These are phyloP conservation scores for Eptatretus burgeri DNA, from an alignment of 2,113 vertebrate genomes.

Conservation along the genomic window DNA sequence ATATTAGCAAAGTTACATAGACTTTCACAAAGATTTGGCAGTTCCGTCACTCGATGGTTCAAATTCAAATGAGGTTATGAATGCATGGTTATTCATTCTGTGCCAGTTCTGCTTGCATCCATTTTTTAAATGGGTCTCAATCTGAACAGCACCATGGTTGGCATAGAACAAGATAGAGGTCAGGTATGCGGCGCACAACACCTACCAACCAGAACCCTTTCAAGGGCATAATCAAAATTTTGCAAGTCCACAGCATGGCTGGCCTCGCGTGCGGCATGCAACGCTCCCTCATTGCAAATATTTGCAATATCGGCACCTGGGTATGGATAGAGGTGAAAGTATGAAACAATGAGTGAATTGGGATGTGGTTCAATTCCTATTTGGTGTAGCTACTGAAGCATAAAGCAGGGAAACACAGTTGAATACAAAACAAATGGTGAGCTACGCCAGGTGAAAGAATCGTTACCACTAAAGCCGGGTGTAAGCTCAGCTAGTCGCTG, in stretches of 20 bases:
- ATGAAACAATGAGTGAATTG: too few relatives aligned
- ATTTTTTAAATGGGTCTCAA: neutral
- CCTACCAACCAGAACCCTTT: constrained; percentile 60
- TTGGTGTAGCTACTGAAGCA: constrained; percentile 13
- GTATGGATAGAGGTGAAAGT: neutral
- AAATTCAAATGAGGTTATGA: too few relatives aligned
- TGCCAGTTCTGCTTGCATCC: too few relatives aligned
- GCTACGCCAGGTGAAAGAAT: too few relatives aligned
- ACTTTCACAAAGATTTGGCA: too few relatives aligned
- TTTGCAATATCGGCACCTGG: constrained; percentile 92
- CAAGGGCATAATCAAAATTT: constrained; percentile 75
- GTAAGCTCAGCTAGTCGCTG: constrained; percentile 65
- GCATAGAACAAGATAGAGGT: neutral
- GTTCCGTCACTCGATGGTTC: too few relatives aligned
- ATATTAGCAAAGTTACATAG: too few relatives aligned
- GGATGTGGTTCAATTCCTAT: too few relatives aligned
- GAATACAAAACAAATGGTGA: too few relatives aligned
- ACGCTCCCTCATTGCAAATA: constrained; percentile 76
- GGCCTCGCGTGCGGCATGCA: constrained; percentile 66
- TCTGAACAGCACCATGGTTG: neutral
- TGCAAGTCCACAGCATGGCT: constrained; percentile 50
- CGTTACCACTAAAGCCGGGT: constrained; percentile 67
- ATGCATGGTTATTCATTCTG: too few relatives aligned
- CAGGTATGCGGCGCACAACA: neutral
- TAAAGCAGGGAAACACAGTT: constrained; percentile 8